Percentiles rank a stretch among this genome's conserved stretches.
Conservation (phyloP, 2,888 invertebrate genomes). For the Azorinus chamasolen region DNA sequence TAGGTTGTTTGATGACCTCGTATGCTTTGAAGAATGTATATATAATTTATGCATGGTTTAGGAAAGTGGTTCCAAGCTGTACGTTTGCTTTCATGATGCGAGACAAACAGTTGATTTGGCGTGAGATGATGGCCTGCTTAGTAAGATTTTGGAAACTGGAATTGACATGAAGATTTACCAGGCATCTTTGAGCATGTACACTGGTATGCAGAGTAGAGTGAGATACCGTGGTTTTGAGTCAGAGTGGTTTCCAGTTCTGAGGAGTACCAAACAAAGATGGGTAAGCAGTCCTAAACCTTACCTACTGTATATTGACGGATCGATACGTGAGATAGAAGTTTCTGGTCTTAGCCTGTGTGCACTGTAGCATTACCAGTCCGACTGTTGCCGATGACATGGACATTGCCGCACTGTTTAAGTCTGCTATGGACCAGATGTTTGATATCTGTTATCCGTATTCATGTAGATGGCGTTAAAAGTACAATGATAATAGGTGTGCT, state of each 20-base stretch:
- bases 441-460: constrained; percentile 25
- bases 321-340: not conserved
- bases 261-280: constrained; percentile 4
- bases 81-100: constrained; percentile 28
- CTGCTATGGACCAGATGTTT: constrained; percentile 7
- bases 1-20: constrained; percentile 13
- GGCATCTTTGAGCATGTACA: constrained; percentile 3
- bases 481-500: constrained; percentile 3
- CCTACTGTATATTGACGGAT: constrained; percentile 6
- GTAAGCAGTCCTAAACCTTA: not conserved
- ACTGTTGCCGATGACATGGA: constrained; percentile 17
- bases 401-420: constrained; percentile 10
- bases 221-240: not conserved
- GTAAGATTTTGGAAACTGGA: constrained; percentile 8
- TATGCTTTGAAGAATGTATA: not conserved
- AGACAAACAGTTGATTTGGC: constrained; percentile 23
- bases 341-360: not conserved
- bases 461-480: constrained; percentile 23
- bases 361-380: not conserved
- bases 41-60: not conserved
- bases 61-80: not conserved
- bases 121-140: constrained; percentile 28
- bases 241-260: not conserved
- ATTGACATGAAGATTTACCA: not conserved
- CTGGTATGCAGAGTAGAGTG: constrained; percentile 3